Evolutionary conservation across 2,888 invertebrate genomes (phyloP), one percentile per base, ranked within the genome.

Genomic region (Leptogaster cylindrica): DNA sequence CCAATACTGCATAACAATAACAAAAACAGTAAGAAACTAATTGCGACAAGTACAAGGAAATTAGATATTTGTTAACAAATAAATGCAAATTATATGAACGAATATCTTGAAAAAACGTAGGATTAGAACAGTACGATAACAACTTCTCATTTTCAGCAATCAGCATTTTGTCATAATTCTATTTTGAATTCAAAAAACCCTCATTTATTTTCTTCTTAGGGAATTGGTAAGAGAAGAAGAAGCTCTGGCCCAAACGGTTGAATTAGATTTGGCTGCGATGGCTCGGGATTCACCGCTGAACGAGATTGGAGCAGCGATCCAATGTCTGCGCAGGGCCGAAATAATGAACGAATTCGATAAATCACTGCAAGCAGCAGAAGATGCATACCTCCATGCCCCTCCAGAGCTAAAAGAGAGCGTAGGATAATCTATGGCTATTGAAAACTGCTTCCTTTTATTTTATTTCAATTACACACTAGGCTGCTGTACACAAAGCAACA

Each of bases 201-300:
- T n/a, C n/a, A n/a, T n/a, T n/a, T n/a, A n/a, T n/a, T n/a, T n/a
- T n/a, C n/a, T n/a, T n/a, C n/a, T n/a, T n/a, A n/a, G n/a, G n/a
- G n/a, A n/a, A n/a, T n/a, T n/a, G n/a, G n/a, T n/a, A n/a, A 64
- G 70, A 18, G 70, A 70, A 31, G 70, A 70, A 61, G n/a, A 67
- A 5, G 31, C 39, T 16, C 12, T 68, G 7, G 68, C 70, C n/a
- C 66, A 65, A 39, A 41, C 61, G 2, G 65, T 65, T 1, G 65
- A 64, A 58, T 50, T 70, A 7, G 70, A 70, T 48, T 14, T 70
- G 8, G 20, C 52, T 5, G 61, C 41, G 10, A 8, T 67, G 33
- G 51, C 67, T 50, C 58, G 44, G 36, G 65, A 68, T 31, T 33
- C 48, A 46, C 70, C 70, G 20, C 18, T 51, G 3, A 68, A 58